Base-by-base conservation (phyloP, 2,888 invertebrate species). In the Cotesia congregata region DNA sequence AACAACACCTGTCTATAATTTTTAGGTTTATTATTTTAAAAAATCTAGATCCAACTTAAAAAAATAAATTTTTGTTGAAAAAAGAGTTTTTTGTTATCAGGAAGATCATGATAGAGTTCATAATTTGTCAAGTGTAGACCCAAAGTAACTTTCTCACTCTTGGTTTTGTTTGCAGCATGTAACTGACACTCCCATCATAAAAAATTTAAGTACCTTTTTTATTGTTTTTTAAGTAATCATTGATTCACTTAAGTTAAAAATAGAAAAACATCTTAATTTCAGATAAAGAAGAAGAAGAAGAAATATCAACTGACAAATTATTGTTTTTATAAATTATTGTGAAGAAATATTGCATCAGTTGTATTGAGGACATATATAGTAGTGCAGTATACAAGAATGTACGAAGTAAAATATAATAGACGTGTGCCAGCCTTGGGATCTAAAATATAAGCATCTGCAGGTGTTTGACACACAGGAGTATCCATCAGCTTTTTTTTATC, bases 361-460 rank as follows among this genome's bases (percentile, higher is more conserved):
- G 6, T 30, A 30, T 30, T 30, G 30, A 30, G 50, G 9, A 68
- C 50, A 41, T n/a, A 67, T 50, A 60, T 50, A 30, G 30, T 70
- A 30, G 30, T 12, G 6, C 64, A 64, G 15, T 30, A 20, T n/a
- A 60, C 41, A 67, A 30, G 40, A 38, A 70, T 5, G n/a, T 20
- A 41, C 12, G 67, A 64, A 72, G 72, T 61, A 72, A 72, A 72
- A 72, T 61, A 72, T 68, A 72, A 72, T 67, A 64, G 64, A 62
- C 61, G 71, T 62, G 62, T 20, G 7, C 39, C 17, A 40, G 72
- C 72, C 72, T 72, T 72, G 72, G 20, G 41, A 64, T 72, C 62
- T 41, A 40, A 72, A 72, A 72, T 72, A 72, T 64, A 64, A 72
- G 64, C 41, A 72, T 12, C 60, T 72, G 72, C 68, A 72, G 72